Base-by-base conservation (phyloP, 2,797 vertebrate genomes). In the Aythya fuligula region DNA sequence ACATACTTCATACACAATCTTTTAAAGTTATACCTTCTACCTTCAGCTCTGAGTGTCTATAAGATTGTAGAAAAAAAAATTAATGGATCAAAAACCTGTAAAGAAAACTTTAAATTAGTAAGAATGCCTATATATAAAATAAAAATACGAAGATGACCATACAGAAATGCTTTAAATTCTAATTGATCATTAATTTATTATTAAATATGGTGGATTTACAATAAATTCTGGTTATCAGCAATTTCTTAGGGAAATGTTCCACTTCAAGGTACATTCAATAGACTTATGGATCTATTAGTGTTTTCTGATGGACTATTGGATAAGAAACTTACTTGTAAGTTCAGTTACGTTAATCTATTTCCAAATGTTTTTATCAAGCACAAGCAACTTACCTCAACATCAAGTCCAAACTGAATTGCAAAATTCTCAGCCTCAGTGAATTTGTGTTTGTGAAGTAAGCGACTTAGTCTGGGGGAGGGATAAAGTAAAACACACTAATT, bases 401-500 rank as follows among this genome's bases (percentile, higher is more conserved):
- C 99, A 32, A 99, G 97, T 39, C 98, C 99, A 97, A 99, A 99
- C 9, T 99, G 97, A 94, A 99, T 91, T 27, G 99, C 99, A 98
- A 99, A 99, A 92, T 97, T 99, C 97, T 99, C 99, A 6, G 99
- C 99, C 94, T 99, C 99, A 58, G 98, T 98, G 98, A 99, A 99
- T 96, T 98, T 98, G 96, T 98, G 99, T 94, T 99, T 99, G 96
- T 99, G 98, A 89, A 99, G 98, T 93, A 99, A 98, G 60, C 99
- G 98, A 94, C 99, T 99, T 15, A 99, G 97, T 90, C 99, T 99
- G 92, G 13, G 71, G 71, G 32, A 24, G 19, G 86, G 89, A 97
- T 57, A 45, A 86, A 88, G 38, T 9, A 18, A 65, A 77, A 32
- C 6, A 13, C 18, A 54, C 1, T 11, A 16, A 7, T 49, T 61